phyloP scores from a whole-genome alignment of 2,888 invertebrate genomes.

The Malthinus flaveolus region DNA sequence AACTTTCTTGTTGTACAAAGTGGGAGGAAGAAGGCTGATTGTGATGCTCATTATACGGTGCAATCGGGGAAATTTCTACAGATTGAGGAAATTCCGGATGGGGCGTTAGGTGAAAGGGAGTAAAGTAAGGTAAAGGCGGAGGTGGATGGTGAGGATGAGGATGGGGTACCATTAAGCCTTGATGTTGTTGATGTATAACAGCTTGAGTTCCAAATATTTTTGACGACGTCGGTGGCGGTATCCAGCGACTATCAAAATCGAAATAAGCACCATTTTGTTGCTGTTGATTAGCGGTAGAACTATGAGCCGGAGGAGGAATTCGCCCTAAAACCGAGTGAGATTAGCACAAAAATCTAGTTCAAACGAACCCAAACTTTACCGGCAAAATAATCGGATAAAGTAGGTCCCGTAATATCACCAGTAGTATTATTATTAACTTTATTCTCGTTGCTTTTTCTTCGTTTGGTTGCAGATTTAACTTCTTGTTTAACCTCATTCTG shows the following conservation, averaged over 20 bases:
- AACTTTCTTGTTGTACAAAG: conserved; percentile 56
- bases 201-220: conserved; percentile 67
- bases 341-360: not conserved
- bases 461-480: conserved; percentile 47
- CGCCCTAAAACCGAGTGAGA: conserved; percentile 48
- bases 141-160: conserved; percentile 62
- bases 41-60: conserved; percentile 58
- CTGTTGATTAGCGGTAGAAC: conserved; percentile 53
- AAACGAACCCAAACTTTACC: not conserved
- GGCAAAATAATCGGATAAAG: conserved; percentile 56
- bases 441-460: conserved; percentile 67
- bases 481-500: conserved; percentile 51
- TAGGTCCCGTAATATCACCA: conserved; percentile 60
- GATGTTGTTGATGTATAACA: conserved; percentile 50
- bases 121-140: conserved; percentile 72
- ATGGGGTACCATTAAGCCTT: conserved; percentile 66
- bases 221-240: conserved; percentile 68
- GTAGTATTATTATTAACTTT: conserved; percentile 53
- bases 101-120: conserved; percentile 73
- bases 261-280: conserved; percentile 72
- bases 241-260: conserved; percentile 80
- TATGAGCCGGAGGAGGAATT: conserved; percentile 75
- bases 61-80: conserved; percentile 67
- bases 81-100: conserved; percentile 68
- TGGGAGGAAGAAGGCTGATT: conserved; percentile 32